Evolutionary conservation across 1,140 invertebrate genomes (phyloP).

Genomic region (Metopolophium dirhodum): DNA sequence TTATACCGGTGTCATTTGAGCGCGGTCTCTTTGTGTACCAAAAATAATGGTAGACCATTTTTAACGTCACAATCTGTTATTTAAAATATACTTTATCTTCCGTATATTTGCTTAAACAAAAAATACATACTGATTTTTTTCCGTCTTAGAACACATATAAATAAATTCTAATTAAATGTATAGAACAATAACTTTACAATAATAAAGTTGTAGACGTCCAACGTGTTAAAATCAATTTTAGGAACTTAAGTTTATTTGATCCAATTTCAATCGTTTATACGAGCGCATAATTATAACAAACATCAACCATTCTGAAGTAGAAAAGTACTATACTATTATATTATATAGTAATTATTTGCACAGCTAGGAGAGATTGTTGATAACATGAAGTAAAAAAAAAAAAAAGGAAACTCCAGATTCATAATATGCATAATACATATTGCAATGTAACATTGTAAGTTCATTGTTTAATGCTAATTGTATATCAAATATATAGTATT

Average conservation of each 20-base stretch:
- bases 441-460: no score
- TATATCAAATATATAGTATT: no score
- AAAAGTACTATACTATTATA: neutral
- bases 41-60: neutral
- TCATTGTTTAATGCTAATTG: no score
- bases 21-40: neutral
- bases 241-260: neutral
- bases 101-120: no score
- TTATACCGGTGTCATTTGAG: neutral
- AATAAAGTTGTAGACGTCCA: neutral
- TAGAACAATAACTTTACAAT: neutral
- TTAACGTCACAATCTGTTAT: neutral
- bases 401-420: no score
- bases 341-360: no score
- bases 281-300: neutral
- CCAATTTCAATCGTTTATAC: neutral
- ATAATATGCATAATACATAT: no score
- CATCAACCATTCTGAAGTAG: neutral
- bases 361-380: no score
- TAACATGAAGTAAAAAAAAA: no score
- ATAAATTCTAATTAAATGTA: neutral
- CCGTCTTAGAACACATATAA: neutral
- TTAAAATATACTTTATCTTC: neutral
- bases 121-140: no score
- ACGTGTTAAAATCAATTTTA: neutral